Evolutionary conservation across 2,797 vertebrate genomes (phyloP), one percentile per base, ranked within the genome.

Genomic region (Rhabdomys pumilio): DNA sequence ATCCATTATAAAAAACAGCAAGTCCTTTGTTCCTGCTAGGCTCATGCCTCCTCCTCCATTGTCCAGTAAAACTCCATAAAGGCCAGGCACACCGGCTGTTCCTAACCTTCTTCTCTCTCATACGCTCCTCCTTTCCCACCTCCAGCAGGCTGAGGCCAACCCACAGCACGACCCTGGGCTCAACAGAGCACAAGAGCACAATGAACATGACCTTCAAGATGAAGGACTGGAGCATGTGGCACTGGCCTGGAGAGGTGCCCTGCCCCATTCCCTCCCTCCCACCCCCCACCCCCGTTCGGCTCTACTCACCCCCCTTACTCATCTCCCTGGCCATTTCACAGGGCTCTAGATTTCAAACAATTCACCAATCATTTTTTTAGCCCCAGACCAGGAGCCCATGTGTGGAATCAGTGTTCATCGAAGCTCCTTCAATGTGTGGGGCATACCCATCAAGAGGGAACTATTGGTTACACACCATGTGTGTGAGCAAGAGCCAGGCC

Each of bases 81-180:
- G 38, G 26, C 0, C 2, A 63, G 57, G 38, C 2, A 41, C 24
- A 6, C 41, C 6, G 0, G 0, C 10, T 0, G 19, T 22, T 57
- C 13, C 72, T 0, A 3, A 1, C 67, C 79, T 17, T 17, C 19
- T 24, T 8, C 73, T 84, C 67, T 4, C 79, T 83, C 67, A 13
- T 1, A 8, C 29, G 41, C 29, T 29, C 41, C 5, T 31, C 53
- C 24, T 81, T 2, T 10, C 59, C 50, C 38, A 5, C 79, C 20
- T 80, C 44, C 20, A 17, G 0, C 0, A 53, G 1, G 65, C 19
- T 0, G 34, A 80, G 63, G 94, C 47, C 85, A 34, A 6, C 1
- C 0, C 11, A 2, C 44, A 8, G 76, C 67, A 67, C 7, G 20
- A 15, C 13, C 12, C 14, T 22, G 24, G 1, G 44, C 44, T 72